A percentile compares a stretch with the other conserved stretches of the same genome.
These are phyloP conservation scores for Dioctria linearis DNA, from an alignment of 2,888 invertebrate species.

Conservation along the genomic window DNA sequence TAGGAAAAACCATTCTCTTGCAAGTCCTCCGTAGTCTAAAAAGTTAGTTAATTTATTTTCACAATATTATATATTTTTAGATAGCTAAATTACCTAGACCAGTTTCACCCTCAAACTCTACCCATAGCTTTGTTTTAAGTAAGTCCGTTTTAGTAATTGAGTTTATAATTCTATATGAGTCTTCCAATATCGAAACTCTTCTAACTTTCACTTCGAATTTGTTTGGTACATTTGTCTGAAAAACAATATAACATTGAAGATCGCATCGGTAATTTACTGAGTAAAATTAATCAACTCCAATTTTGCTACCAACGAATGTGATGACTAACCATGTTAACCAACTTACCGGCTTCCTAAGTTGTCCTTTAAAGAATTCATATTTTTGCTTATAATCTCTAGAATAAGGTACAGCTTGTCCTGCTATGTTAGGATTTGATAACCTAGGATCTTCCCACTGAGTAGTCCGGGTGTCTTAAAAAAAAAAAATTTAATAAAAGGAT, in stretches of 20 bases:
- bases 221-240: constrained; percentile 94
- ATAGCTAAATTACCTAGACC: constrained; percentile 75
- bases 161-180: constrained; percentile 96
- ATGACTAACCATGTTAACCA: neutral
- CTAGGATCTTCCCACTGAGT: constrained; percentile 99
- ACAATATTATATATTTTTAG: constrained; percentile 6
- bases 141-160: constrained; percentile 91
- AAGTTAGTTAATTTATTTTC: neutral
- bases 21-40: constrained; percentile 95
- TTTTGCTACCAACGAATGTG: no score
- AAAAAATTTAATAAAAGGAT: constrained; percentile 42
- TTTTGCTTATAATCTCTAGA: constrained; percentile 99
- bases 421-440: constrained; percentile 95
- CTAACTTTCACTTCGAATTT: constrained; percentile 98
- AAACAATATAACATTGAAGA: constrained; percentile 61
- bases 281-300: no score
- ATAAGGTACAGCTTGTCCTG: constrained; percentile 98
- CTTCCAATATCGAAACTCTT: constrained; percentile 93
- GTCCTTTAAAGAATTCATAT: constrained; percentile 98
- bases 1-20: constrained; percentile 98
- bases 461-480: constrained; percentile 85
- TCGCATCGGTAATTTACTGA: neutral
- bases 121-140: constrained; percentile 97
- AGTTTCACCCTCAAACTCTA: constrained; percentile 98
- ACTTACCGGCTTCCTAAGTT: constrained; percentile 91